Base-by-base conservation (phyloP, 2,888 invertebrate genomes). In the Lepidocyrtinus sp. region DNA sequence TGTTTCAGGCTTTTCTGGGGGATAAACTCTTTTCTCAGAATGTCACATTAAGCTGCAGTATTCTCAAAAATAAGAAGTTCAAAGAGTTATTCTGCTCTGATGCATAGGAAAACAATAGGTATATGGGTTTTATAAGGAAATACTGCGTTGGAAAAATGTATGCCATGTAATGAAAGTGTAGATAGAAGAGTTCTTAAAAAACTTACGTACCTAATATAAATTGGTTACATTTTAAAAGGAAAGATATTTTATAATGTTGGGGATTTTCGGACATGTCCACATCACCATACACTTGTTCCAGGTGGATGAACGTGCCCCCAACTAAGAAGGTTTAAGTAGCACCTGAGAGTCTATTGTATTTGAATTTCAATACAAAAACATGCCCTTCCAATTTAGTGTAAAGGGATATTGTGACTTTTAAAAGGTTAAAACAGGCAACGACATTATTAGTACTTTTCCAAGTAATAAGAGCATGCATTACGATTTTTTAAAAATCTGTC, bases 281-380 rank as follows among this genome's bases (percentile, higher is more conserved):
- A 7, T 12, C 12, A 12, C 36, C 36, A 36, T 36, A 12, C 36
- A 36, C 36, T 36, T 36, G 36, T 36, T 36, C 36, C 36, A 36
- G 36, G 36, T 7, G 36, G 12, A 12, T 36, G 36, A 36, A 12
- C 36, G 12, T 36, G 36, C 36, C 36, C 36, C 36, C 36, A 36
- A 36, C 36, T 5, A 36, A 36, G 12, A 7, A 36, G 12, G 12
- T 12, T 36, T 36, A 12, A 36, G 27, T 19, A 68, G 68, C 68
- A 68, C 68, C 68, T 68, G 68, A 46, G 24, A 17, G 68, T 68
- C 68, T 68, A 24, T 68, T n/a, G 12, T 36, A 36, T 36, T 36
- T 36, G 36, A 36, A 36, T 26, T 55, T 22, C 46, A 36, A 19
- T 19, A 22, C 17, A 26, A 22, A 63, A 59, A 61, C 26, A 70